Evolutionary conservation across 2,888 invertebrate species (phyloP).

Genomic region (Parnassius orleans): DNA sequence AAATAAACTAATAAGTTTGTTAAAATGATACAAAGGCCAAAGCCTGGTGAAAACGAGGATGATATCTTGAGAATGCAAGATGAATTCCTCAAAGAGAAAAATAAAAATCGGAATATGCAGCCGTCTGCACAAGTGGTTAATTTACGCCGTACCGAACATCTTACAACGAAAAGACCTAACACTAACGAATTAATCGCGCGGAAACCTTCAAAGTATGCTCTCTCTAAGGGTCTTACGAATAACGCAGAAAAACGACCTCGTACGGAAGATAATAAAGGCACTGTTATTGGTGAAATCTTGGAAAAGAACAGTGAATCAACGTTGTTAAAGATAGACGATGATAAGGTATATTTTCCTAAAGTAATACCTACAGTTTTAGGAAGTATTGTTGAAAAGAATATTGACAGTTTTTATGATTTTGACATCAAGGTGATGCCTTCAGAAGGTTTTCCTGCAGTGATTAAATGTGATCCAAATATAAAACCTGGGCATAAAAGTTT

Average conservation of each 20-base stretch:
- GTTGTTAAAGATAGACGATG: conserved; percentile 47
- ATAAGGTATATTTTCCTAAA: conserved; percentile 71
- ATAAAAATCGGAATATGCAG: conserved; percentile 74
- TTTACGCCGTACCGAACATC: conserved; percentile 50
- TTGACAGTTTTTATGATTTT: conserved; percentile 38
- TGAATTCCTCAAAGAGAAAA: conserved; percentile 82
- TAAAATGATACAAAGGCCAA: conserved; percentile 84
- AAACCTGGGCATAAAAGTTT: conserved; percentile 65
- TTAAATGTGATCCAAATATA: conserved; percentile 56
- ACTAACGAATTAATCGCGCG: conserved; percentile 35
- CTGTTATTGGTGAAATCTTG: conserved; percentile 54
- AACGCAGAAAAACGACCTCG: conserved; percentile 66
- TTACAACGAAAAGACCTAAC: conserved; percentile 44
- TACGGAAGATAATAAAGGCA: conserved; percentile 39
- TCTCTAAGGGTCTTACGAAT: conserved; percentile 56
- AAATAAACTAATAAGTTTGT: background rate
- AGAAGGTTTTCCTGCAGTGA: conserved; percentile 76
- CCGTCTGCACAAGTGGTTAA: conserved; percentile 84
- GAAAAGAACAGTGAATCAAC: conserved; percentile 52
- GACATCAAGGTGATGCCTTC: conserved; percentile 52
- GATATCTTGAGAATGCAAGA: conserved; percentile 88
- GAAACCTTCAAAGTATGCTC: conserved; percentile 70
- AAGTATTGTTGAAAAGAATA: conserved; percentile 80
- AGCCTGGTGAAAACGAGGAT: conserved; percentile 85
- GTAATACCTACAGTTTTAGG: conserved; percentile 72